phyloP scores from a whole-genome alignment of 2,113 vertebrate species.

The Picathartes gymnocephalus region DNA sequence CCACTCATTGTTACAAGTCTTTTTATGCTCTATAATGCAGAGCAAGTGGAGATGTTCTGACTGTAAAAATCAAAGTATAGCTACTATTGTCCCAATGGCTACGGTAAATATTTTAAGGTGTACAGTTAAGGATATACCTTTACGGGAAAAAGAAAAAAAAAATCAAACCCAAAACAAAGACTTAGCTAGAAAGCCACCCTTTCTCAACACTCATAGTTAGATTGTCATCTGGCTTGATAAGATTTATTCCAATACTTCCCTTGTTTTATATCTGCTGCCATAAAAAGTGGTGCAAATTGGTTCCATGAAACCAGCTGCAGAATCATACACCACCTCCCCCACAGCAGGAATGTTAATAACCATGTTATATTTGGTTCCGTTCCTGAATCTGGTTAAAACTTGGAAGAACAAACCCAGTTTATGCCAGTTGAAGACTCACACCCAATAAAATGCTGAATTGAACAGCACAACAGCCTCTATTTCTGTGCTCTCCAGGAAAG shows the following conservation, averaged over 20 bases:
- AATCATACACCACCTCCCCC: background rate
- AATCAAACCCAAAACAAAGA: background rate
- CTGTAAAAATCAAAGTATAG: background rate
- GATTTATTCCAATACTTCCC: background rate
- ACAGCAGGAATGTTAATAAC: background rate
- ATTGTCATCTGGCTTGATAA: background rate
- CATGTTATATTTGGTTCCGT: background rate
- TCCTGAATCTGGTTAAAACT: background rate
- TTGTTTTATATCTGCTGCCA: background rate
- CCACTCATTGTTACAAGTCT: conserved; percentile 13
- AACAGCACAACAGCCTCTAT: background rate
- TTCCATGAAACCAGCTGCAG: background rate
- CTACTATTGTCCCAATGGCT: background rate
- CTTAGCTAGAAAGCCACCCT: background rate
- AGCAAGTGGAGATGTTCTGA: conserved; percentile 18
- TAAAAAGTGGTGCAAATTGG: background rate
- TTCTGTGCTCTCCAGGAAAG: background rate
- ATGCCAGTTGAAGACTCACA: background rate
- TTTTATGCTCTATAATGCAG: conserved; percentile 21
- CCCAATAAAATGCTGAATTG: background rate
- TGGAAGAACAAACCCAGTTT: background rate
- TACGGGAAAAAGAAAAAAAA: background rate
- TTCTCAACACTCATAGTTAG: background rate
- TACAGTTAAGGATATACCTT: background rate
- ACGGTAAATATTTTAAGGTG: background rate